Percentiles rank a stretch among this genome's conserved stretches.
Conservation (phyloP, 2,888 invertebrate genomes). For the Athetis lepigone region DNA sequence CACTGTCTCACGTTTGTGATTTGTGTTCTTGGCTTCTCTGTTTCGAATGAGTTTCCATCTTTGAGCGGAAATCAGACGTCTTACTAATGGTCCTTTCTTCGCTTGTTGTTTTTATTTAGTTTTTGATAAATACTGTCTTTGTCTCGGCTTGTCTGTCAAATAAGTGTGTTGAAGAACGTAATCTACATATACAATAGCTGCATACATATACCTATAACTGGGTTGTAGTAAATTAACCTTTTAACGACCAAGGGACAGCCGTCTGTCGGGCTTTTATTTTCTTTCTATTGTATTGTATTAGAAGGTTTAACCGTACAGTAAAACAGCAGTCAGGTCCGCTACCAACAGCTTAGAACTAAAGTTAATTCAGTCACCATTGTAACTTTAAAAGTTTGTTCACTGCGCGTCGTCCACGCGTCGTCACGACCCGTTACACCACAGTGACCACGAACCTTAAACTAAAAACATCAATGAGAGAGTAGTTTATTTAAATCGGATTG, state of each 20-base stretch:
- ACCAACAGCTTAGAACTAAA: not conserved
- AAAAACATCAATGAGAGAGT: conserved; percentile 40
- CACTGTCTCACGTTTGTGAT: not conserved
- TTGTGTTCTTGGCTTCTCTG: conserved; percentile 2
- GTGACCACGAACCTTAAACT: conserved; percentile 20
- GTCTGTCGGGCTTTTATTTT: no score
- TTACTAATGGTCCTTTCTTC: not conserved
- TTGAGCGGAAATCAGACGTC: not conserved
- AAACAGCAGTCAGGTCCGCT: not conserved
- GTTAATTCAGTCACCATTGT: not conserved
- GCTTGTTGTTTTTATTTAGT: not conserved
- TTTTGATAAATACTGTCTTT: no score
- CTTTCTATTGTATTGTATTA: no score
- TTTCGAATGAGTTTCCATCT: not conserved
- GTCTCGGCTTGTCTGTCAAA: no score
- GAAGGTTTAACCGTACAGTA: not conserved
- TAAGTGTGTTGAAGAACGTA: no score
- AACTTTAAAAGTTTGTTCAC: conserved; percentile 12
- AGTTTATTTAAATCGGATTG: conserved; percentile 55
- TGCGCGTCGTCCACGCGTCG: not conserved
- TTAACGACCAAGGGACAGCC: no score
- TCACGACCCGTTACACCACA: conserved; percentile 20
- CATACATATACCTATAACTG: no score
- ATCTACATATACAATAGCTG: no score
- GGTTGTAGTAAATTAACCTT: no score